phyloP scores from a whole-genome alignment of 2,797 vertebrate species.

The Tauraco hartlaubi region DNA sequence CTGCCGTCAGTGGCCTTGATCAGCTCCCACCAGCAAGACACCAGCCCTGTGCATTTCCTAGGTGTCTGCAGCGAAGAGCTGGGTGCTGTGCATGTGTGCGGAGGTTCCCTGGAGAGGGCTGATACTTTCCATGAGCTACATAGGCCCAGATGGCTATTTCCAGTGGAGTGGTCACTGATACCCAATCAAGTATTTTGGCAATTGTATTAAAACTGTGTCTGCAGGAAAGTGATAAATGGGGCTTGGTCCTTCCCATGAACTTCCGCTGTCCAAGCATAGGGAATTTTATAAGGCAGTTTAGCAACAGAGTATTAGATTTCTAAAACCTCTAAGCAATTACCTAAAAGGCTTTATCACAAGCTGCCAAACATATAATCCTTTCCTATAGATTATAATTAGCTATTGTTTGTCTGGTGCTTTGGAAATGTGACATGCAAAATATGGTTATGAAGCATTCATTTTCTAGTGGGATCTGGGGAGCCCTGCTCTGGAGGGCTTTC shows the following conservation, averaged over 20 bases:
- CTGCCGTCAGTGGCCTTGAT: not conserved
- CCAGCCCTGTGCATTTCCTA: rapidly evolving
- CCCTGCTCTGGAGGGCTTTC: not conserved
- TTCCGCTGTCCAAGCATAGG: not conserved
- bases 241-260: not conserved
- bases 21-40: not conserved
- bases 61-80: not conserved
- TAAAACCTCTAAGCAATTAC: not conserved
- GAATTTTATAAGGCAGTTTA: not conserved
- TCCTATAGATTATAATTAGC: not conserved
- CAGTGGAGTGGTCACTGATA: not conserved
- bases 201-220: not conserved
- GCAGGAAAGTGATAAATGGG: not conserved
- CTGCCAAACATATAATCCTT: constrained; percentile 19
- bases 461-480: not conserved
- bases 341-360: not conserved
- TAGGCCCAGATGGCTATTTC: not conserved
- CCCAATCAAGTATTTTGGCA: not conserved
- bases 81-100: not conserved
- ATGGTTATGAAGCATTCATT: not conserved
- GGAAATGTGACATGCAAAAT: not conserved
- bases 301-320: not conserved
- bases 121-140: not conserved
- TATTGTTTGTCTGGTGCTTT: not conserved
- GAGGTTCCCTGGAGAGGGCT: not conserved